Evolutionary conservation across 2,113 vertebrate species (phyloP), one percentile per base, ranked within the genome.

Genomic region (Lycaon pictus): DNA sequence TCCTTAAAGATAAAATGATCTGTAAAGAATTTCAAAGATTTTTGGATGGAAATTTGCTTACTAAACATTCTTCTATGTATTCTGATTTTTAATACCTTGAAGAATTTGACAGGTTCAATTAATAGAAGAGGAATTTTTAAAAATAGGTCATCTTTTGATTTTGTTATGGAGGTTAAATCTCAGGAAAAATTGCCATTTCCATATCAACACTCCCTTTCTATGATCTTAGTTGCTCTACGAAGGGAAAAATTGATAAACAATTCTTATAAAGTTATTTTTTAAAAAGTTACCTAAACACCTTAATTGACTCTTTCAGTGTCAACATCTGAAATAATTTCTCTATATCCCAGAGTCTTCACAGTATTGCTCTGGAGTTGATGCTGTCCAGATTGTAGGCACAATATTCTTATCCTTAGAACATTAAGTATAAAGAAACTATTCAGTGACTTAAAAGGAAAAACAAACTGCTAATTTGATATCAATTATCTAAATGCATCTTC

Each of bases 401-500:
- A n/a, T 5, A 32, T 43, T 37, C 81, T 86, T 97, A 98, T 95
- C 13, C 93, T 97, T 83, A 85, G n/a, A 43, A 97, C 67, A 96
- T 94, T 98, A 97, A 91, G 37, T 97, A 62, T 77, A 92, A 74
- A 97, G 86, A 83, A 96, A 84, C 97, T 92, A 89, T 93, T 71
- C 29, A 95, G 79, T 95, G 80, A 96, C 16, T 97, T 88, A 60
- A 90, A 97, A 98, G 94, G 95, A 96, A 97, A 98, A 97, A 58
- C 82, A 96, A 72, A 77, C 37, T 90, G 9, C 60, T 22, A 56
- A 96, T 98, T 98, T 97, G 9, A 20, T 97, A 92, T 97, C 97
- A 98, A 97, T 98, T 98, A 98, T 97, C 97, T 97, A 98, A 98
- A 93, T 98, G 96, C 88, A 98, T 92, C 82, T 89, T 96, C 13